Evolutionary conservation across 2,888 invertebrate species (phyloP).

Genomic region (Eupithecia subumbrata): DNA sequence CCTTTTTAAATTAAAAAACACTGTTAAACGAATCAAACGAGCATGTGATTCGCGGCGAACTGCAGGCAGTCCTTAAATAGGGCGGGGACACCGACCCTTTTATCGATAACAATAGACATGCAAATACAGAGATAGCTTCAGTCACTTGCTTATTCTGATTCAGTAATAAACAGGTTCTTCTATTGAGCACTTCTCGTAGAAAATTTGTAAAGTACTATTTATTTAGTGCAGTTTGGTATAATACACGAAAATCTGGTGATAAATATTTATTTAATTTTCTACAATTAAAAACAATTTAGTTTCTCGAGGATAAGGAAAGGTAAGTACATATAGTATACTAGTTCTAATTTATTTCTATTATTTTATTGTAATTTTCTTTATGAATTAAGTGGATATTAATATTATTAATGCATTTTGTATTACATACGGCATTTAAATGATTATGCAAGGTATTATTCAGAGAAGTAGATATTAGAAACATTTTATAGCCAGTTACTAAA

Average conservation of each 20-base stretch:
- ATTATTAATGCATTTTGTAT: neutral
- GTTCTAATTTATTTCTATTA: no score
- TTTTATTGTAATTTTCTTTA: no score
- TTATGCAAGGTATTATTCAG: neutral
- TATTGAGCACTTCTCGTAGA: constrained; percentile 55
- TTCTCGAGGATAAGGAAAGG: constrained; percentile 43
- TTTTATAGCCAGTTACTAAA: neutral
- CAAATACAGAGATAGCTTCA: constrained; percentile 50
- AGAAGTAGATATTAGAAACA: no score
- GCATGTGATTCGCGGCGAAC: neutral
- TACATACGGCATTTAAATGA: neutral
- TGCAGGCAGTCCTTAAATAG: constrained; percentile 44
- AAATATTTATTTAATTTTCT: constrained; percentile 30
- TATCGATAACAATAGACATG: constrained; percentile 66
- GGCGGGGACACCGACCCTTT: constrained; percentile 67
- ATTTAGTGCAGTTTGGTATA: constrained; percentile 19
- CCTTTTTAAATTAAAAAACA: no score
- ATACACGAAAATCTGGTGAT: constrained; percentile 32
- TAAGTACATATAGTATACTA: no score
- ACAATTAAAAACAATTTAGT: constrained; percentile 32
- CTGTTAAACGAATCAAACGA: neutral
- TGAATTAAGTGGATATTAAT: no score
- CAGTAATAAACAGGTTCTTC: constrained; percentile 66
- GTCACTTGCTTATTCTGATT: constrained; percentile 54
- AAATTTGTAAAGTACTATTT: neutral